A percentile compares a stretch with the other conserved stretches of the same genome.
phyloP scores from a whole-genome alignment of 2,888 invertebrate species.

The Macrophya annulata region DNA sequence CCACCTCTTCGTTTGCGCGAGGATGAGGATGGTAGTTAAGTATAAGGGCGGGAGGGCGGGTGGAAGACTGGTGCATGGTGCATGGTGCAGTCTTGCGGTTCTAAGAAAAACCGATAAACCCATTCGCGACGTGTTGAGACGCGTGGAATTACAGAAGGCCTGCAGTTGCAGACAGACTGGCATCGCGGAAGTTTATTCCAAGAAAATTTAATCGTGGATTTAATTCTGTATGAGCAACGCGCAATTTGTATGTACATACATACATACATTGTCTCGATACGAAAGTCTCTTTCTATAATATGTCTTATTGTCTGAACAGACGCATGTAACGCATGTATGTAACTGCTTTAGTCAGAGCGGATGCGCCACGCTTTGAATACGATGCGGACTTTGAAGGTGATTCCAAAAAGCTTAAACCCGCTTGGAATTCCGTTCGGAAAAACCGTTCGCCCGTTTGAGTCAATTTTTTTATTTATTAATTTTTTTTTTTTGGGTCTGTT shows the following conservation, averaged over 20 bases:
- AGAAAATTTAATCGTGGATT: conserved; percentile 9
- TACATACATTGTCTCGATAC: not conserved
- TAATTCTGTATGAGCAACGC: conserved; percentile 10
- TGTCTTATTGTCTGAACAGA: not conserved
- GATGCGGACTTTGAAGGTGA: conserved; percentile 1
- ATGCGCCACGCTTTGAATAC: conserved; percentile 41
- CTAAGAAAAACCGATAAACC: conserved; percentile 64
- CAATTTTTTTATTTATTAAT: not conserved
- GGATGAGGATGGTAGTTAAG: not conserved
- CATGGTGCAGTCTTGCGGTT: not conserved
- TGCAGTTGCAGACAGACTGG: conserved; percentile 74
- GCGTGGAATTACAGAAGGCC: conserved; percentile 8
- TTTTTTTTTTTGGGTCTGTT: not conserved
- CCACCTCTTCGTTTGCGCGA: not conserved
- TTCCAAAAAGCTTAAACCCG: conserved; percentile 46
- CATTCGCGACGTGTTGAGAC: conserved; percentile 60
- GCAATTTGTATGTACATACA: not conserved
- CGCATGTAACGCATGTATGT: not conserved
- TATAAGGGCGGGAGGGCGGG: not conserved
- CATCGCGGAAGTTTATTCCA: conserved; percentile 68
- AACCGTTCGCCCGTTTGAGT: conserved; percentile 11
- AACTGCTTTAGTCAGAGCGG: not conserved
- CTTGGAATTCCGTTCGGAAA: conserved; percentile 9
- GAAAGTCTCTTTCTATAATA: not conserved
- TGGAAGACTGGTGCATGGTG: not conserved